phyloP scores from a whole-genome alignment of 2,888 invertebrate genomes.

The Rhabditoides inermis region DNA sequence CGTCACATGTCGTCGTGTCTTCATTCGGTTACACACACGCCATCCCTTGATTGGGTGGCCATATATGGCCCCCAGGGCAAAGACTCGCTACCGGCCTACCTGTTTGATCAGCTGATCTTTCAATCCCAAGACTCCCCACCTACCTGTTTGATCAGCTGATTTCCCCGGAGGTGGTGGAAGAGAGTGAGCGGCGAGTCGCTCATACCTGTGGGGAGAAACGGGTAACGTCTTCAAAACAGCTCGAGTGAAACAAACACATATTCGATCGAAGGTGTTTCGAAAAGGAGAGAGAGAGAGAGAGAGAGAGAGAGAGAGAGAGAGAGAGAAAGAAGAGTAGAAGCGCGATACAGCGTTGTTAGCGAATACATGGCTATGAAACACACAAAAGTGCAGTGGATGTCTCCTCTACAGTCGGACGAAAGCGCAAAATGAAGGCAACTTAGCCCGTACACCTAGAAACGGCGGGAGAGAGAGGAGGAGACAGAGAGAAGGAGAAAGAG shows the following conservation, averaged over 20 bases:
- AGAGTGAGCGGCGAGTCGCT: conserved; percentile 39
- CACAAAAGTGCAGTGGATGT: no score
- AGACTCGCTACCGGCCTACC: neutral
- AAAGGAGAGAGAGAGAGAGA: neutral
- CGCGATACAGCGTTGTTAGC: no score
- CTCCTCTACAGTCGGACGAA: no score
- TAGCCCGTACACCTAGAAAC: neutral
- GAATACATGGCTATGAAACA: no score
- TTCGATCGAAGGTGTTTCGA: neutral
- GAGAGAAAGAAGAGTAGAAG: neutral
- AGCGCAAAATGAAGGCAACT: neutral
- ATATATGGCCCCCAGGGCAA: neutral
- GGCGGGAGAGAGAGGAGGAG: conserved; percentile 3
- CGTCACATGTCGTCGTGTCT: no score
- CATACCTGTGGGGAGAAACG: no score
- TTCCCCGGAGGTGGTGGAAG: conserved; percentile 46
- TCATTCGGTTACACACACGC: no score
- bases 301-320: neutral
- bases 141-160: conserved; percentile 45
- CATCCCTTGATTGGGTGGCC: no score
- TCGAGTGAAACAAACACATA: conserved; percentile 1
- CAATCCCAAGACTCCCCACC: conserved; percentile 4
- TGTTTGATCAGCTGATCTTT: neutral
- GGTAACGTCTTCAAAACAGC: no score
- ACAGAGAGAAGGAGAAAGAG: conserved; percentile 5